Percentiles rank a stretch among this genome's conserved stretches.
phyloP scores from a whole-genome alignment of 2,797 vertebrate species.

The Coendou prehensilis region DNA sequence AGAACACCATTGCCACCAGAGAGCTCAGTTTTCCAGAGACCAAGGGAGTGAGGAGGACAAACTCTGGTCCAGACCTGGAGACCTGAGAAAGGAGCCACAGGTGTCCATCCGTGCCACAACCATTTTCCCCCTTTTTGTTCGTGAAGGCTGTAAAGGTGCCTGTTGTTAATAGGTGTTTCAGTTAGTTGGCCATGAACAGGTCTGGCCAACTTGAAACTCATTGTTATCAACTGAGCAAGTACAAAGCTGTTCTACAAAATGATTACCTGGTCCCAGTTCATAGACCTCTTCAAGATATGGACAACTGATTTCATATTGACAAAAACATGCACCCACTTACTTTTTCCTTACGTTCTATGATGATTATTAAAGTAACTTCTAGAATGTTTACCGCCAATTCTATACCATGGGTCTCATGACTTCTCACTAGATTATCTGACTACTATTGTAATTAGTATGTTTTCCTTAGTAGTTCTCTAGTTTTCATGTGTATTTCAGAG shows the following conservation, averaged over 20 bases:
- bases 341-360: neutral
- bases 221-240: neutral
- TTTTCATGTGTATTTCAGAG: neutral
- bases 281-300: neutral
- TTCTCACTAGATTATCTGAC: neutral
- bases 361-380: neutral
- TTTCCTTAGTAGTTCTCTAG: neutral
- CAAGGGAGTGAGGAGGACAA: neutral
- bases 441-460: neutral
- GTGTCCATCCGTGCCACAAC: neutral
- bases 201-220: neutral
- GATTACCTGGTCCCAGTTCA: neutral
- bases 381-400: neutral
- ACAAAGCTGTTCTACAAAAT: neutral
- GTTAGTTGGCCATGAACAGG: neutral
- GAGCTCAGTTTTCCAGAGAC: neutral
- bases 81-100: neutral
- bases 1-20: neutral
- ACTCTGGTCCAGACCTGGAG: neutral
- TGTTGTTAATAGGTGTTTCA: neutral
- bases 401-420: neutral
- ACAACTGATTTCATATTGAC: neutral
- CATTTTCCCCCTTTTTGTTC: neutral
- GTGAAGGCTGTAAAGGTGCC: neutral
- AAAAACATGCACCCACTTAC: neutral